These are phyloP conservation scores for Pantherophis guttatus DNA, from an alignment of 2,113 vertebrate genomes.

Conservation along the genomic window DNA sequence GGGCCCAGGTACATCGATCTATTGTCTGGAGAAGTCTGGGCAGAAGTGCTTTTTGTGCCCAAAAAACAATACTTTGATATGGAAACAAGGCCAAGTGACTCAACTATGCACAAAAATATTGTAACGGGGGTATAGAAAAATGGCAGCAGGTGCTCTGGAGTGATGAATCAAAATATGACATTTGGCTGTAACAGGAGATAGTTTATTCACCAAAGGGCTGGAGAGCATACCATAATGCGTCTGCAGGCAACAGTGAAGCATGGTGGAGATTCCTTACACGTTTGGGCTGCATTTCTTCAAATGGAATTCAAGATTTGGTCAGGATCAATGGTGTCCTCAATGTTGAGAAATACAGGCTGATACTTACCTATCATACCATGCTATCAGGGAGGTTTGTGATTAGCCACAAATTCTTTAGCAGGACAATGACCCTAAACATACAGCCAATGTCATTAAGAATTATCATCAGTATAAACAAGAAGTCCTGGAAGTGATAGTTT, in stretches of 20 bases:
- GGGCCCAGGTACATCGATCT: not conserved
- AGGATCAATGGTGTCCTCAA: not conserved
- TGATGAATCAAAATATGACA: not conserved
- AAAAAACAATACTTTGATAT: not conserved
- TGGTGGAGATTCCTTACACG: not conserved
- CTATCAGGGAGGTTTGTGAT: not conserved
- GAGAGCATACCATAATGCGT: not conserved
- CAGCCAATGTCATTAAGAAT: not conserved
- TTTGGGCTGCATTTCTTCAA: not conserved
- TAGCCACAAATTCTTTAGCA: not conserved
- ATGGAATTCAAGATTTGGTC: not conserved
- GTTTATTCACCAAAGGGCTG: not conserved
- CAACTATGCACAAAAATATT: not conserved
- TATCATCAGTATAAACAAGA: not conserved
- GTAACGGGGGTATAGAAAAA: not conserved
- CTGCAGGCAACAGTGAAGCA: not conserved
- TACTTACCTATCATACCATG: not conserved
- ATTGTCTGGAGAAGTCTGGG: not conserved
- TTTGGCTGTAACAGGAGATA: not conserved
- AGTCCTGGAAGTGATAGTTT: not conserved
- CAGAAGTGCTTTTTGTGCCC: not conserved
- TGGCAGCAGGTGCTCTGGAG: not conserved
- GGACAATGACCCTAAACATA: not conserved
- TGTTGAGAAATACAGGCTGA: not conserved
- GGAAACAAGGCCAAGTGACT: not conserved